Base-by-base conservation (phyloP, 2,888 invertebrate genomes). In the Amphipyra berbera region DNA sequence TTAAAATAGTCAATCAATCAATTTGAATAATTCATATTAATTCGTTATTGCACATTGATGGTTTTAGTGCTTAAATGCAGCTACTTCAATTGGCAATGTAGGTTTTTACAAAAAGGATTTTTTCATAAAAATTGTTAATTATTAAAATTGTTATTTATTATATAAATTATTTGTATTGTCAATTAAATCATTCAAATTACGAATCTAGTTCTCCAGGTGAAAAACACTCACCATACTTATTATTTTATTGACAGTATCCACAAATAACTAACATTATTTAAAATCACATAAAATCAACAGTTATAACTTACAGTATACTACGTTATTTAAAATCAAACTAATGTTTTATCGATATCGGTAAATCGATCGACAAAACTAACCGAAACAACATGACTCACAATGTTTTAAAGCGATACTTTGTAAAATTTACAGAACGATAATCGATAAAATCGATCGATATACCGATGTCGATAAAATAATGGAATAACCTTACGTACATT, bases 231-330 rank as follows among this genome's bases (percentile, higher is more conserved):
- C n/a, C 5, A 21, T 42, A 3, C 1, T 21, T 30, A 48, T 38
- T 13, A 38, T 37, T 61, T 48, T 47, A 68, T 33, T 37, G 63
- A 76, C 41, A 79, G 46, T 61, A 60, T 56, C 35, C 48, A 67
- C 53, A 61, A 61, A 54, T 30, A 3, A 55, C 46, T 56, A 63
- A 54, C 27, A 41, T 56, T 56, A 59, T 59, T 67, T 66, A 55
- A 78, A 78, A 76, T 79, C 59, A 77, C 69, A 69, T 74, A 63
- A 72, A 79, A 62, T 77, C 80, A 78, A 79, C 80, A 77, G 60
- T 66, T 65, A 57, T 59, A 61, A 21, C 58, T 78, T 70, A 76
- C 38, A 49, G 30, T 69, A 64, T 2, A 53, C 64, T 67, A 73
- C 46, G 41, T 65, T 58, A 53, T 56, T 46, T 65, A 7, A 58